These are phyloP conservation scores for Micromussa lordhowensis DNA, from an alignment of 92 coral and sea anemone genomes.

Conservation along the genomic window DNA sequence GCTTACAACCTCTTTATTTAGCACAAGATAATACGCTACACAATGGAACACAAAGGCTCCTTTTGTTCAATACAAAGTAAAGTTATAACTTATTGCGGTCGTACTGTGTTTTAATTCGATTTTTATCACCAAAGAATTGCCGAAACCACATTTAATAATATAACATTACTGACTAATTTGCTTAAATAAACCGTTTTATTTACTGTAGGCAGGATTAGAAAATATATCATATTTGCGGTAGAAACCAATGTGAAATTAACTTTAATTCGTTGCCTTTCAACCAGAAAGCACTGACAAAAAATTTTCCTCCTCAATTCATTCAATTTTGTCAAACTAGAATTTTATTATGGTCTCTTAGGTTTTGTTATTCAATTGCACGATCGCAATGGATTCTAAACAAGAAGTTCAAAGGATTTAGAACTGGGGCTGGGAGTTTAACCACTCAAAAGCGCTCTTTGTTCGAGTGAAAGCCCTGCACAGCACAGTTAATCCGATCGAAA, in stretches of 20 bases:
- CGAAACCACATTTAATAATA: slow-evolving; percentile 10
- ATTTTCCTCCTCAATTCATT: neutral
- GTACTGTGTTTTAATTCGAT: neutral
- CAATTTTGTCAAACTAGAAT: neutral
- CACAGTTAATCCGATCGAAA: too few relatives aligned
- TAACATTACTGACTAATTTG: neutral
- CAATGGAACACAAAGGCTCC: neutral
- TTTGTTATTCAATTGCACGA: too few relatives aligned
- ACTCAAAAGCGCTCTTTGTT: too few relatives aligned
- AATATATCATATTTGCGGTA: neutral
- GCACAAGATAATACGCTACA: neutral
- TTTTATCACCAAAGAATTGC: neutral
- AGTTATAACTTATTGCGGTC: neutral
- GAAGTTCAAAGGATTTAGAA: too few relatives aligned
- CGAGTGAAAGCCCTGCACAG: too few relatives aligned
- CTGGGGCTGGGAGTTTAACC: too few relatives aligned
- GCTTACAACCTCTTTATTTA: neutral
- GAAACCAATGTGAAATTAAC: neutral
- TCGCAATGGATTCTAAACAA: too few relatives aligned
- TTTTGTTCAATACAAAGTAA: neutral
- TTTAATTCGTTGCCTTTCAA: neutral
- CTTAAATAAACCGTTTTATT: neutral
- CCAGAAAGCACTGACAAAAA: neutral
- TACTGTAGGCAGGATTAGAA: neutral
- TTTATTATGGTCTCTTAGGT: too few relatives aligned